Percentiles rank a stretch among this genome's conserved stretches.
Evolutionary conservation across 2,797 vertebrate species (phyloP).

Genomic region (Chelmon rostratus): DNA sequence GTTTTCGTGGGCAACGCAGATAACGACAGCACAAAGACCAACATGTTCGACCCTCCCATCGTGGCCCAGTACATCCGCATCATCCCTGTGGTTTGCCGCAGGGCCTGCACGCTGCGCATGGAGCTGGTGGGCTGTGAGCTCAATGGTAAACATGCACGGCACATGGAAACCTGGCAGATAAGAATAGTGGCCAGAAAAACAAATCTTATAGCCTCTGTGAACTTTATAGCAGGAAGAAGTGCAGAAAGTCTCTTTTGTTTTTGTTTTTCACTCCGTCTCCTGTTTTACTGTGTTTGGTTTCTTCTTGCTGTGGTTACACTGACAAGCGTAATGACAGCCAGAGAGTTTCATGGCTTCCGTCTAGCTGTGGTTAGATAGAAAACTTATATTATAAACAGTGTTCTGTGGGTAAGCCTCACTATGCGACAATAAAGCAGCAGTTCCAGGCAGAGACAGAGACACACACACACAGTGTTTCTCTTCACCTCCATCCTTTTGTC

Average conservation of each 20-base stretch:
- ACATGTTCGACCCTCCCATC: slow-evolving; percentile 90
- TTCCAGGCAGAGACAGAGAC: background rate
- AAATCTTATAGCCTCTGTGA: background rate
- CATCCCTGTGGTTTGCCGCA: slow-evolving; percentile 89
- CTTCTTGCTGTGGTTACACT: slow-evolving; percentile 24
- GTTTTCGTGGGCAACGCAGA: slow-evolving; percentile 91
- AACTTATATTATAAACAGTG: slow-evolving; percentile 9
- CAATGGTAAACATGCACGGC: slow-evolving; percentile 87
- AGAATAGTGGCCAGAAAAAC: background rate
- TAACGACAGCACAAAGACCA: slow-evolving; percentile 88
- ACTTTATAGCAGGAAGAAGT: background rate
- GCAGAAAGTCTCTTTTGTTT: slow-evolving; percentile 10
- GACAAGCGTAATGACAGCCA: slow-evolving; percentile 14
- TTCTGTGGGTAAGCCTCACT: background rate
- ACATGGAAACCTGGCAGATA: background rate
- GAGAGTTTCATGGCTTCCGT: slow-evolving; percentile 16
- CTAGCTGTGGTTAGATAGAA: slow-evolving; percentile 17
- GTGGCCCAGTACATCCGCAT: slow-evolving; percentile 91
- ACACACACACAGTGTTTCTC: slow-evolving; percentile 2
- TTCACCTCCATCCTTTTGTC: background rate
- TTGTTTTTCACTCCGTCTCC: background rate
- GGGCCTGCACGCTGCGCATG: slow-evolving; percentile 93
- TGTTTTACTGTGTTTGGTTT: slow-evolving; percentile 21
- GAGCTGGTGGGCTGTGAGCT: slow-evolving; percentile 97
- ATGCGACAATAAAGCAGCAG: slow-evolving; percentile 18